A percentile compares a stretch with the other conserved stretches of the same genome.
These are phyloP conservation scores for Drosophila dunni DNA, from an alignment of 1,140 invertebrate species.

Conservation along the genomic window DNA sequence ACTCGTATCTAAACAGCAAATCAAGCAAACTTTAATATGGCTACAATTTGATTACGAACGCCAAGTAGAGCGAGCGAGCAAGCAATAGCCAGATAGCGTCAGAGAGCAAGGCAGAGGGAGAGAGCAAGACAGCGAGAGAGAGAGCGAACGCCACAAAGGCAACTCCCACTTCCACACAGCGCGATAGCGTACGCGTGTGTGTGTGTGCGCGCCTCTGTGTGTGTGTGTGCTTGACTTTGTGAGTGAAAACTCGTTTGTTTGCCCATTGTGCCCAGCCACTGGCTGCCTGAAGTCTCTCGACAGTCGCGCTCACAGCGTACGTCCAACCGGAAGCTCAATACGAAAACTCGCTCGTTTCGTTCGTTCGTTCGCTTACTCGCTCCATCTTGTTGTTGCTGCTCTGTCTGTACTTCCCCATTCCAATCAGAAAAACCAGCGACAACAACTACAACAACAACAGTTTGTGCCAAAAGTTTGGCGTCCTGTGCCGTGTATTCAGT, in stretches of 20 bases:
- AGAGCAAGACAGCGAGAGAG: conserved; percentile 27
- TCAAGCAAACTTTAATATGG: conserved; percentile 81
- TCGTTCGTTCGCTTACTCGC: conserved; percentile 39
- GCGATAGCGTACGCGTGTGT: conserved; percentile 41
- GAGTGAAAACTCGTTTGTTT: conserved; percentile 75
- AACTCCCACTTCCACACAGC: conserved; percentile 70
- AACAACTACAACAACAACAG: conserved; percentile 33
- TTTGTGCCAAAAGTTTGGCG: conserved; percentile 48
- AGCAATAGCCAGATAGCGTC: conserved; percentile 14
- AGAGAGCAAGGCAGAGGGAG: conserved; percentile 21
- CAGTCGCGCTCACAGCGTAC: conserved; percentile 68
- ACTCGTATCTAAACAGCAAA: conserved; percentile 76
- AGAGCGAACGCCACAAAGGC: conserved; percentile 46
- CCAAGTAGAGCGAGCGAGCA: conserved; percentile 12
- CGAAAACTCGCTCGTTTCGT: conserved; percentile 45
- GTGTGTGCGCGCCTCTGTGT: conserved; percentile 23
- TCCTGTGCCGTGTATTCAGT: conserved; percentile 54
- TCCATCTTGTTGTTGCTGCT: conserved; percentile 53
- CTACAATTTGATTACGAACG: conserved; percentile 72
- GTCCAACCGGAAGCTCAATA: conserved; percentile 75
- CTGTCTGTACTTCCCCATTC: conserved; percentile 58
- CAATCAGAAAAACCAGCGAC: conserved; percentile 64
- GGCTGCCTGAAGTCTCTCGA: conserved; percentile 24
- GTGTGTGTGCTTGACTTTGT: conserved; percentile 37
- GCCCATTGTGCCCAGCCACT: conserved; percentile 52